These are phyloP conservation scores for Lithophane ornitopus DNA, from an alignment of 2,888 invertebrate genomes.

Conservation along the genomic window DNA sequence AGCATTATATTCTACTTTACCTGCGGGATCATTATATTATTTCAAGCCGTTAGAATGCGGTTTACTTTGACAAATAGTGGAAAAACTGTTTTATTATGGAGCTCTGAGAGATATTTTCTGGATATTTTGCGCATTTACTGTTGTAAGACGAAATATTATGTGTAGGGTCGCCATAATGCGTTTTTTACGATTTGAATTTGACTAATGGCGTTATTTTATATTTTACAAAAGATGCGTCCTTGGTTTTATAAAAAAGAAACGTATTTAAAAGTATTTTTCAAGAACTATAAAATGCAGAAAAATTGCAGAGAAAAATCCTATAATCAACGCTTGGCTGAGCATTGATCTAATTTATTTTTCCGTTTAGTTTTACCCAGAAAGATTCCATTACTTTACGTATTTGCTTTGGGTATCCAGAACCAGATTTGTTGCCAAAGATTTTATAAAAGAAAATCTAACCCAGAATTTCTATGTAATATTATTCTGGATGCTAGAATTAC, in stretches of 20 bases:
- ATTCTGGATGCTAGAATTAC: slow-evolving; percentile 12
- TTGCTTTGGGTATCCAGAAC: neutral
- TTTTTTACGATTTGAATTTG: slow-evolving; percentile 14
- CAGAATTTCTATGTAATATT: slow-evolving; percentile 2
- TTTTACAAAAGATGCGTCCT: neutral
- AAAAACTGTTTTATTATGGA: slow-evolving; percentile 1
- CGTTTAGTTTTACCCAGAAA: neutral
- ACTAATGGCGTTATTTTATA: neutral
- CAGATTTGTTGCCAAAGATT: slow-evolving; percentile 6
- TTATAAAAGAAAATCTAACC: slow-evolving; percentile 11
- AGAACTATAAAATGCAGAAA: neutral
- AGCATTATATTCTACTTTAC: slow-evolving; percentile 5
- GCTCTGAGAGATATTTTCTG: slow-evolving; percentile 3
- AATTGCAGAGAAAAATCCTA: neutral
- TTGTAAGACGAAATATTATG: neutral
- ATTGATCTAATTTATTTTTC: slow-evolving; percentile 8
- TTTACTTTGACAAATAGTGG: slow-evolving; percentile 45
- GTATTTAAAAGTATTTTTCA: neutral
- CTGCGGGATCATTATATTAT: neutral
- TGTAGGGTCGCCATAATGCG: neutral
- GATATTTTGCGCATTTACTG: slow-evolving; percentile 1
- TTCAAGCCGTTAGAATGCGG: slow-evolving; percentile 18
- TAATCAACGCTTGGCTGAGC: neutral
- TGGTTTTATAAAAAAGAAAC: neutral
- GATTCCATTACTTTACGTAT: neutral